Conservation (phyloP, 1,140 invertebrate species). For the Nebria ingens region DNA sequence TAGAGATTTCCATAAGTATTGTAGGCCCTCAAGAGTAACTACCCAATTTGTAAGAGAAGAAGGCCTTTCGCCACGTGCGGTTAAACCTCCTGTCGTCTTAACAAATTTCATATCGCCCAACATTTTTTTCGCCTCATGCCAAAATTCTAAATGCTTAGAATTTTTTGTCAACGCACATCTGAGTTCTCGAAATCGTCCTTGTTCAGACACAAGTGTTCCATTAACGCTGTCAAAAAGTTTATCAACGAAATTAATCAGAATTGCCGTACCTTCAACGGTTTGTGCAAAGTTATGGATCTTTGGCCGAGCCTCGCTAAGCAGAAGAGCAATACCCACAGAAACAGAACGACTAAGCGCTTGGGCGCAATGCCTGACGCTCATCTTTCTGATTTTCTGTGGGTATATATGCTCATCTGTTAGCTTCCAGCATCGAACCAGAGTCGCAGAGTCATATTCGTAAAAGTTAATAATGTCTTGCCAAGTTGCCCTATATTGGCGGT, state of each 20-base stretch:
- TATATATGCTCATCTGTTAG: slow-evolving; percentile 14
- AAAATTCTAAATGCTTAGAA: not conserved
- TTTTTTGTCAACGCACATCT: slow-evolving; percentile 8
- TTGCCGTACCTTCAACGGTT: slow-evolving; percentile 13
- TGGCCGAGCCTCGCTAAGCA: not conserved
- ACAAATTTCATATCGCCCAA: not conserved
- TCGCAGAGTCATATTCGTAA: slow-evolving; percentile 8
- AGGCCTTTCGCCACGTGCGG: not conserved
- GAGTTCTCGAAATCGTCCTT: slow-evolving; percentile 2
- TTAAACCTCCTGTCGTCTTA: not conserved
- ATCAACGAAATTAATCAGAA: slow-evolving; percentile 15
- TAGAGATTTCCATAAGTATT: not conserved
- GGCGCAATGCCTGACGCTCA: slow-evolving; percentile 16
- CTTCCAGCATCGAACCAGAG: not conserved
- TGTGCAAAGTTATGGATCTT: not conserved
- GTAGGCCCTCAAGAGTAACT: not conserved
- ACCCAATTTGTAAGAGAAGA: not conserved
- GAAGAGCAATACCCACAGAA: not conserved
- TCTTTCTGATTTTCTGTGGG: slow-evolving; percentile 15
- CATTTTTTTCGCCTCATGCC: not conserved
- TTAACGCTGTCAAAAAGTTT: slow-evolving; percentile 18
- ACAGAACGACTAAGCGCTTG: slow-evolving; percentile 14
- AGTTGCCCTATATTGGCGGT: slow-evolving; percentile 4
- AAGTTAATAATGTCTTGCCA: slow-evolving; percentile 13
- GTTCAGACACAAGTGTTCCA: not conserved